A percentile compares a stretch with the other conserved stretches of the same genome.
phyloP scores from a whole-genome alignment of 1,140 invertebrate species.

The Saxidomus purpurata region DNA sequence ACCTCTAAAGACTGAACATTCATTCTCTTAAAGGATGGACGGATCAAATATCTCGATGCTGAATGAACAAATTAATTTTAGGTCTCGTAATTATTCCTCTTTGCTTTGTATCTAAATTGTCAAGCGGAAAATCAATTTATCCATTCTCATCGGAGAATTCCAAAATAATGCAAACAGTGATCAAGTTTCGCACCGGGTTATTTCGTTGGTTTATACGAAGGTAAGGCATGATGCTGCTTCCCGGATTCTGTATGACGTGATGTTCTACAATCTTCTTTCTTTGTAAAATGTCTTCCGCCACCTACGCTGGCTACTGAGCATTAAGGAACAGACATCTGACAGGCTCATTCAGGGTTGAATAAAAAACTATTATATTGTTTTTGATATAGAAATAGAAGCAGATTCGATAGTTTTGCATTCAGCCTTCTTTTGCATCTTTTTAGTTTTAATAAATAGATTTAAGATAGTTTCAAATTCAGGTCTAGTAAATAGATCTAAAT shows the following conservation, averaged over 20 bases:
- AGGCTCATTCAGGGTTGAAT: too few species aligned
- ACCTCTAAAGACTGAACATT: conserved; percentile 6
- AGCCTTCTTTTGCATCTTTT: too few species aligned
- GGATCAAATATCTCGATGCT: conserved; percentile 23
- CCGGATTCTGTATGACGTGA: neutral
- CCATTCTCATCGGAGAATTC: conserved; percentile 41
- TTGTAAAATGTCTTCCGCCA: too few species aligned
- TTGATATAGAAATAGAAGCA: too few species aligned
- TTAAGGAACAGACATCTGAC: too few species aligned
- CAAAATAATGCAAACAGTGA: conserved; percentile 50
- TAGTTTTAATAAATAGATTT: too few species aligned
- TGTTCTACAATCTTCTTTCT: neutral
- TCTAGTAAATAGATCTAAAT: too few species aligned
- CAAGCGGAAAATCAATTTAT: conserved; percentile 63
- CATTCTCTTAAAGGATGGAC: conserved; percentile 31
- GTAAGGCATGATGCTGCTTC: neutral
- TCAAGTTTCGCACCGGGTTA: conserved; percentile 23
- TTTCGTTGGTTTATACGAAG: neutral
- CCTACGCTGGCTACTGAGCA: too few species aligned
- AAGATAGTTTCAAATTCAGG: too few species aligned
- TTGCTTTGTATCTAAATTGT: conserved; percentile 61
- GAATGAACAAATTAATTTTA: conserved; percentile 66
- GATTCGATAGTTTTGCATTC: too few species aligned
- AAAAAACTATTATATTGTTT: too few species aligned
- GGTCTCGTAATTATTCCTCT: conserved; percentile 51